These are phyloP conservation scores for Pammene fasciana DNA, from an alignment of 2,888 invertebrate species.

Conservation along the genomic window DNA sequence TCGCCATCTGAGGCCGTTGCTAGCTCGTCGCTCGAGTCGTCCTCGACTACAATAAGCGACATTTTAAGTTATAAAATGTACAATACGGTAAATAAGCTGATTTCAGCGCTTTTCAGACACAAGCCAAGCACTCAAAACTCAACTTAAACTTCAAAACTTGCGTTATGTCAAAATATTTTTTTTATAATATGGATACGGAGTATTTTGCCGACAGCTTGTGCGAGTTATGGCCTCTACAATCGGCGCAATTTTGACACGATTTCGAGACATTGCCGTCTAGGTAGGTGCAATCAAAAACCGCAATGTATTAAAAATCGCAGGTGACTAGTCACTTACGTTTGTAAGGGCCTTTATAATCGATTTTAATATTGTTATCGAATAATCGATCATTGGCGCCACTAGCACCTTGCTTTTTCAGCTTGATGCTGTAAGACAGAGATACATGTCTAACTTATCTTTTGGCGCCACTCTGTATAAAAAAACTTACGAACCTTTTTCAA, in stretches of 20 bases:
- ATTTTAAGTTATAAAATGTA: slow-evolving; percentile 15
- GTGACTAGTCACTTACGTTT: too few species aligned
- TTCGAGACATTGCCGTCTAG: too few species aligned
- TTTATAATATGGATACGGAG: background rate
- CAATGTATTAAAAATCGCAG: too few species aligned
- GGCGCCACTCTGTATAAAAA: too few species aligned
- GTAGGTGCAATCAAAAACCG: too few species aligned
- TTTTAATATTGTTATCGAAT: background rate
- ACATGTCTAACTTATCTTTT: too few species aligned
- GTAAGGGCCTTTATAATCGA: too few species aligned
- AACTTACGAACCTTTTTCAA: background rate
- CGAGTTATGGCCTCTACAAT: too few species aligned
- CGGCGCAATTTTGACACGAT: too few species aligned
- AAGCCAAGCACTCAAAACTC: background rate
- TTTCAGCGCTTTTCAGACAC: background rate
- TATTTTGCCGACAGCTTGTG: background rate
- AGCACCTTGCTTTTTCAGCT: too few species aligned
- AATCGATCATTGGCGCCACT: too few species aligned
- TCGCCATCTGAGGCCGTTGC: slow-evolving; percentile 12
- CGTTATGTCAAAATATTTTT: slow-evolving; percentile 1
- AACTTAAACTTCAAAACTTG: slow-evolving; percentile 2
- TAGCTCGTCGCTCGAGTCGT: slow-evolving; percentile 20
- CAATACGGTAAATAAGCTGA: background rate
- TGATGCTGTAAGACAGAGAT: too few species aligned
- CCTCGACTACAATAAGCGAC: slow-evolving; percentile 31